Percentiles rank a stretch among this genome's conserved stretches.
Evolutionary conservation across 2,888 invertebrate species (phyloP).

Genomic region (Lamellibrachia columna): DNA sequence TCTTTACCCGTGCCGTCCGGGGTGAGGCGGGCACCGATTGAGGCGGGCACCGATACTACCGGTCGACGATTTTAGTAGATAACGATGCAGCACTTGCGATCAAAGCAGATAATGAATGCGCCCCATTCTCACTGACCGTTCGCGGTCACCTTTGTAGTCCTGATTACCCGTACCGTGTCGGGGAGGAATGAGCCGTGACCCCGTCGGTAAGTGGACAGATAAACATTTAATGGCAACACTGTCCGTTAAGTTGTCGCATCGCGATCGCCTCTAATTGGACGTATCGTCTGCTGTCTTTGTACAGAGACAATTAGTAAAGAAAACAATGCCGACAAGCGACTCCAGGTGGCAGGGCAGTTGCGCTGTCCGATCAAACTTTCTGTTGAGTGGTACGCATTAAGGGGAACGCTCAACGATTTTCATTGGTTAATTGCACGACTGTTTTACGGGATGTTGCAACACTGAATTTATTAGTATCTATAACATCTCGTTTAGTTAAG

Average conservation of each 20-base stretch:
- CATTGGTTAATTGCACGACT: no score
- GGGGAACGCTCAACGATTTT: no score
- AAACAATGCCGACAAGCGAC: neutral
- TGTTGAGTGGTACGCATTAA: neutral
- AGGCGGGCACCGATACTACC: no score
- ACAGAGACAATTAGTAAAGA: neutral
- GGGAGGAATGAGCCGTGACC: neutral
- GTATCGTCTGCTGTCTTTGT: neutral
- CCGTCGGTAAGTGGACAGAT: constrained; percentile 8
- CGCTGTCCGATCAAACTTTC: neutral
- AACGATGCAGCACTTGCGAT: neutral
- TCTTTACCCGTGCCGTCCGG: no score
- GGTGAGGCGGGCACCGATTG: no score
- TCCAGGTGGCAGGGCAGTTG: neutral
- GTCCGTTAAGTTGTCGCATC: neutral
- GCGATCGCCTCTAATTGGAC: neutral
- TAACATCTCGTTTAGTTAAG: no score
- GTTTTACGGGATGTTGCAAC: no score
- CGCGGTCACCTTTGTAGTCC: neutral
- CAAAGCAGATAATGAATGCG: neutral
- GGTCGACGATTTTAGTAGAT: no score
- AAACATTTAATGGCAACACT: neutral
- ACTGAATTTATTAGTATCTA: no score
- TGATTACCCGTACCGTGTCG: neutral
- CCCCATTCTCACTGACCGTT: neutral